phyloP scores from a whole-genome alignment of 2,797 vertebrate genomes.

The Lacerta agilis region DNA sequence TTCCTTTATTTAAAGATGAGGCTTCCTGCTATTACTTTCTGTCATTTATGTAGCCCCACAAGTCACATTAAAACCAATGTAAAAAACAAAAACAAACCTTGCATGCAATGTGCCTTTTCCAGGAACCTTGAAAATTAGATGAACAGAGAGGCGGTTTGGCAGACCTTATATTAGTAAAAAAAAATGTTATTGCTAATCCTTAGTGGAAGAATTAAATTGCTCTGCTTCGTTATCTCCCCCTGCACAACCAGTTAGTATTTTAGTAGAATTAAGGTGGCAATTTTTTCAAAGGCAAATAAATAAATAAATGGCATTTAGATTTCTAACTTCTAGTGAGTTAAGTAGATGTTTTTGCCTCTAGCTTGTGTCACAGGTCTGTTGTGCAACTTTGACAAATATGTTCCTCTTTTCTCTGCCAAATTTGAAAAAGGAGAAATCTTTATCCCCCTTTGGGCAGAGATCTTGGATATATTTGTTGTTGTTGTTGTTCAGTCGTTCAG shows the following conservation, averaged over 20 bases:
- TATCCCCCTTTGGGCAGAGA: not conserved
- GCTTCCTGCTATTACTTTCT: slow-evolving; percentile 10
- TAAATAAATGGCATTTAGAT: not conserved
- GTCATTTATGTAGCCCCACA: not conserved
- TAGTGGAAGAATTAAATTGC: not conserved
- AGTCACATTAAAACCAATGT: not conserved
- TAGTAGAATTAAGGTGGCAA: not conserved
- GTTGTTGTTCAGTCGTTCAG: too few species aligned
- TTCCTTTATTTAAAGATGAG: not conserved
- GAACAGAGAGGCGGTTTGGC: not conserved
- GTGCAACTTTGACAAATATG: not conserved
- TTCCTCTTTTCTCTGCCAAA: rapidly evolving
- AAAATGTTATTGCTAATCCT: not conserved
- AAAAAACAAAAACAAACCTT: not conserved
- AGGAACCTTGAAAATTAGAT: not conserved
- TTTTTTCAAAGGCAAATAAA: not conserved
- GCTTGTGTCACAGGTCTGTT: not conserved
- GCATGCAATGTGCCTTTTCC: not conserved
- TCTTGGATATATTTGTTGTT: not conserved
- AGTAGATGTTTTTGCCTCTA: not conserved
- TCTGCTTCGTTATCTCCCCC: not conserved
- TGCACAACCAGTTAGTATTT: not conserved
- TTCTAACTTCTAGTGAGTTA: not conserved
- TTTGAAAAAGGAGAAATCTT: rapidly evolving
- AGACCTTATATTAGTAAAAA: not conserved